phyloP scores from a whole-genome alignment of 1,140 invertebrate genomes.

The Asobara japonica region DNA sequence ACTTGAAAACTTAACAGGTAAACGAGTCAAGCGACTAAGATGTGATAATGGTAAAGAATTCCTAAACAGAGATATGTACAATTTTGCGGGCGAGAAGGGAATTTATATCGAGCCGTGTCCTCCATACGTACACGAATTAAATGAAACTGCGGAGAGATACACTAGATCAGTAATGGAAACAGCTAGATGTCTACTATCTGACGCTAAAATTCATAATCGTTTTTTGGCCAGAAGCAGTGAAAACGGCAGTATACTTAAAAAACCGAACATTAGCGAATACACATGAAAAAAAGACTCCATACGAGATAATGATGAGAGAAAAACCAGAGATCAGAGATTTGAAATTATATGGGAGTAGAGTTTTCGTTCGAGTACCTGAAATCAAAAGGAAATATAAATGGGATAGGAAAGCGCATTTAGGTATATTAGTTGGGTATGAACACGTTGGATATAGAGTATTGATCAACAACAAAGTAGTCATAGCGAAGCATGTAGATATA shows the following conservation, averaged over 20 bases:
- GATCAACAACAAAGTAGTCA: background rate
- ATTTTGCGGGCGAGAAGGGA: conserved; percentile 36
- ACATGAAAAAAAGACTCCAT: conserved; percentile 37
- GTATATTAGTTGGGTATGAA: background rate
- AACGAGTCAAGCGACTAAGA: conserved; percentile 36
- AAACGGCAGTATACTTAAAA: conserved; percentile 39
- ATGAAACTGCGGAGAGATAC: conserved; percentile 35
- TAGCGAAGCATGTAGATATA: background rate
- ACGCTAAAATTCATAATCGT: conserved; percentile 28
- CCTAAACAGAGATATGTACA: conserved; percentile 37
- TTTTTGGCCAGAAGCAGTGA: conserved; percentile 42
- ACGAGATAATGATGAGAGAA: conserved; percentile 37
- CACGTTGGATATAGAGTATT: background rate
- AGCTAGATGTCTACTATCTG: conserved; percentile 38
- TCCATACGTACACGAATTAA: conserved; percentile 36
- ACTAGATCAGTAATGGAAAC: conserved; percentile 33
- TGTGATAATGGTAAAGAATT: conserved; percentile 43
- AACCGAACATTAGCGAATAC: conserved; percentile 38
- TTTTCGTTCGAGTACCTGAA: background rate
- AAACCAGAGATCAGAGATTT: background rate
- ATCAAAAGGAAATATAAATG: background rate
- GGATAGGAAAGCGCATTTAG: background rate
- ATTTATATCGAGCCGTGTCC: conserved; percentile 33
- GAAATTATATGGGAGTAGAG: background rate
- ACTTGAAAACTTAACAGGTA: conserved; percentile 37